A percentile compares a stretch with the other conserved stretches of the same genome.
phyloP scores from a whole-genome alignment of 2,888 invertebrate genomes.

The Ligdia adustata region DNA sequence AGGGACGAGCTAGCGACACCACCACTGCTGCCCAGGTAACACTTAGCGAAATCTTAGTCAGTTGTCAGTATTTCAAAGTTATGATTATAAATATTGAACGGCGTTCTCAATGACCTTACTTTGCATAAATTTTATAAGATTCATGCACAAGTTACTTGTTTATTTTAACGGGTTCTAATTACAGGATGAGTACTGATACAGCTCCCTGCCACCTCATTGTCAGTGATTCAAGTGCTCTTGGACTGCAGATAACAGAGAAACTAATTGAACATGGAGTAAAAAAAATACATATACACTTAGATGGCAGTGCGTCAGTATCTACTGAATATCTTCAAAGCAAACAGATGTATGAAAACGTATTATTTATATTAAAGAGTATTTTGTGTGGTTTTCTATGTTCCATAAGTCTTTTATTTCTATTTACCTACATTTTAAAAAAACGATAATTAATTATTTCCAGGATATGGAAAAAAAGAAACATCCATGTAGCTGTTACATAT shows the following conservation, averaged over 20 bases:
- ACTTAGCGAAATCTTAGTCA: background rate
- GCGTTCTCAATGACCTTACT: background rate
- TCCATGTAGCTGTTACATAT: conserved; percentile 24
- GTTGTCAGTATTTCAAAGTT: background rate
- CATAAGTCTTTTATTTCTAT: background rate
- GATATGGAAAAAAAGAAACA: conserved; percentile 32
- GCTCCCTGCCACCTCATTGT: conserved; percentile 45
- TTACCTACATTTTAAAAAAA: too few species aligned
- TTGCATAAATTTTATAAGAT: background rate
- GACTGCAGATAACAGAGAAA: conserved; percentile 45
- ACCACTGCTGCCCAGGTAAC: background rate
- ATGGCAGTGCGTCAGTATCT: too few species aligned
- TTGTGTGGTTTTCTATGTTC: background rate
- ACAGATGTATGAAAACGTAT: conserved; percentile 29
- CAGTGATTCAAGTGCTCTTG: conserved; percentile 42
- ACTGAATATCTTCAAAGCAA: conserved; percentile 29
- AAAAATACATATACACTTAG: conserved; percentile 44
- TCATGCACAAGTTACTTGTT: background rate
- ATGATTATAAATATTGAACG: background rate
- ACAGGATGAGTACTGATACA: background rate
- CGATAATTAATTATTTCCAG: too few species aligned
- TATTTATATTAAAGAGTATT: background rate
- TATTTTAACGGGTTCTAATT: background rate
- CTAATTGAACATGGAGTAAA: conserved; percentile 49
- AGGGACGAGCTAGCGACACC: conserved; percentile 16